Evolutionary conservation across 2,113 vertebrate genomes (phyloP), one percentile per base, ranked within the genome.

Genomic region (Aix galericulata): DNA sequence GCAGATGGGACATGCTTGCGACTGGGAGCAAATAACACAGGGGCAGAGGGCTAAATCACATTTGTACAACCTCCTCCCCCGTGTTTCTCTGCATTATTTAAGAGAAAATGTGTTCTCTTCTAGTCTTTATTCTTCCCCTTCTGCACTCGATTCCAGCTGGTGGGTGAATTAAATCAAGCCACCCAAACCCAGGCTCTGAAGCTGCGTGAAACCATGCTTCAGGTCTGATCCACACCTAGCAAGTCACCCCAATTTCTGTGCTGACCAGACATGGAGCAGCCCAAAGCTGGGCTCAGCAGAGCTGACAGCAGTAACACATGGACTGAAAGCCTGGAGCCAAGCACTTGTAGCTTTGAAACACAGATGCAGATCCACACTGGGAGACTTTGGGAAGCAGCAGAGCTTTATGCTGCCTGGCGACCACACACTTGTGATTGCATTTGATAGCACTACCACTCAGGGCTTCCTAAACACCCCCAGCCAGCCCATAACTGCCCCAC

Each of bases 291-390:
- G 64, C 60, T 85, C 10, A 2, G 64, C 72, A 86, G 44, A 81
- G 36, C 77, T 3, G 0, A 4, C 7, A 1, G 22, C 69, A 67
- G 56, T 62, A 23, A 7, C 0, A 0, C 17, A 0, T 0, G 9
- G 27, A 32, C 48, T 23, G 26, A 34, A 22, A 90, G 58, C 66
- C 40, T 55, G 18, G 50, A 89, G 55, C 59, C 16, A 74, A 62
- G 3, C 44, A 44, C 40, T 40, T 36, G 21, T 3, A 52, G 62
- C 62, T 72, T 16, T 68, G 82, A 60, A 48, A 42, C 6, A 34
- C 63, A 77, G 53, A 23, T 21, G 38, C 2, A 4, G 53, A 40
- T 32, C 32, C 34, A 52, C 6, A 5, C 13, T 64, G 62, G 62
- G 62, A 40, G 38, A 40, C 62, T 4, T 44, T 9, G 20, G 34